phyloP scores from a whole-genome alignment of 2,113 vertebrate genomes.

The Cebus imitator region DNA sequence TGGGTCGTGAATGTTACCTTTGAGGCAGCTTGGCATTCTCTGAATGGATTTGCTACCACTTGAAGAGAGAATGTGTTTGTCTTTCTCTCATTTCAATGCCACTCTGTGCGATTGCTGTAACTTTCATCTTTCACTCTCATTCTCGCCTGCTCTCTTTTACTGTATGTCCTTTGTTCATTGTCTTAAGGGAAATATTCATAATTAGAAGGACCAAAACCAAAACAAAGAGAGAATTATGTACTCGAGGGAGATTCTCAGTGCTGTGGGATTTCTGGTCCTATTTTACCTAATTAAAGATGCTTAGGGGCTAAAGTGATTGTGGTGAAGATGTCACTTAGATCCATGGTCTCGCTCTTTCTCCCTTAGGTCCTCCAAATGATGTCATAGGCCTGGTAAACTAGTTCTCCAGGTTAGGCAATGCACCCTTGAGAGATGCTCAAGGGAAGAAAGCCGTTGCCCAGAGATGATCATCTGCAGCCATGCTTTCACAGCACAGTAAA shows the following conservation, averaged over 20 bases:
- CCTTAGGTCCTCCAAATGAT: not conserved
- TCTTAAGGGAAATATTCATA: constrained; percentile 50
- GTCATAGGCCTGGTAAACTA: not conserved
- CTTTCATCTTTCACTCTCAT: constrained; percentile 49
- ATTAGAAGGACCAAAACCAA: not conserved
- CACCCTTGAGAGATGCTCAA: not conserved
- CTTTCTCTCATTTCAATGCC: constrained; percentile 42
- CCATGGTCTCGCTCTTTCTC: not conserved
- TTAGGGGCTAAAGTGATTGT: not conserved
- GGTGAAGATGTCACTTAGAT: not conserved
- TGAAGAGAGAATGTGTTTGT: constrained; percentile 62
- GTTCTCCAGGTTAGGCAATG: too few relatives aligned
- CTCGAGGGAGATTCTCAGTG: not conserved
- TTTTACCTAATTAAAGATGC: constrained; percentile 28
- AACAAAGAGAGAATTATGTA: constrained; percentile 38
- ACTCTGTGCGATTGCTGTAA: constrained; percentile 62
- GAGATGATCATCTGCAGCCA: not conserved
- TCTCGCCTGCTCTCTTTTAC: constrained; percentile 17
- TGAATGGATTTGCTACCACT: constrained; percentile 31
- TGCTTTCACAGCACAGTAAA: not conserved
- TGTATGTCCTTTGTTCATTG: constrained; percentile 60
- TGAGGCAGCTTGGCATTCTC: constrained; percentile 36
- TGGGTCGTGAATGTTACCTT: constrained; percentile 66
- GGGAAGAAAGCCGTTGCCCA: not conserved
- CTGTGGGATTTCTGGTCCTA: not conserved